Conservation (phyloP, 2,888 invertebrate species). For the Cheilosia variabilis region DNA sequence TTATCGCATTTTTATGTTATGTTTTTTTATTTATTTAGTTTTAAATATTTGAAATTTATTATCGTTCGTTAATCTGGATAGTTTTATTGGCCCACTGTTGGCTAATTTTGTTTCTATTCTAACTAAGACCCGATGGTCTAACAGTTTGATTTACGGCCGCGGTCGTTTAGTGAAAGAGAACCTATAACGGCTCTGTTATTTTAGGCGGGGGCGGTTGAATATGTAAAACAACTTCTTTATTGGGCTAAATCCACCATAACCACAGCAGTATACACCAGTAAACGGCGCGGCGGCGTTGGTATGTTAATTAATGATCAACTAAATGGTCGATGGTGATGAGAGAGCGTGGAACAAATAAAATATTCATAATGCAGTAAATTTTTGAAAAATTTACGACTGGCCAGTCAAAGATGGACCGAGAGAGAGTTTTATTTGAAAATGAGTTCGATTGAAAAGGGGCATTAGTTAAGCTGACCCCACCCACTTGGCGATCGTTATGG, state of each 20-base stretch:
- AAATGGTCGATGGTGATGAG: constrained; percentile 49
- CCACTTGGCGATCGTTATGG: constrained; percentile 20
- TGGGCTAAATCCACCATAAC: constrained; percentile 14
- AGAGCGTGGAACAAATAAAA: constrained; percentile 48
- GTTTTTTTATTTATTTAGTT: background rate
- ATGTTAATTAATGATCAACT: constrained; percentile 57
- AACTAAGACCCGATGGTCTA: background rate
- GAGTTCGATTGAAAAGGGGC: constrained; percentile 17
- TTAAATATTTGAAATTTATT: constrained; percentile 30
- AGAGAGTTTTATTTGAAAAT: constrained; percentile 4
- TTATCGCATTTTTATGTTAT: constrained; percentile 31
- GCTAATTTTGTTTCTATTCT: constrained; percentile 6
- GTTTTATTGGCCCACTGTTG: constrained; percentile 30
- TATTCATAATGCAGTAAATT: constrained; percentile 29
- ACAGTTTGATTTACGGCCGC: constrained; percentile 38
- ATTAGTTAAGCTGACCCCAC: constrained; percentile 23
- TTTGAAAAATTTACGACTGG: constrained; percentile 14
- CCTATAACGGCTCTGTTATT: background rate
- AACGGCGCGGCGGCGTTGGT: constrained; percentile 37
- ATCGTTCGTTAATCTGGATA: constrained; percentile 36
- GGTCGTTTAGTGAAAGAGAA: constrained; percentile 4
- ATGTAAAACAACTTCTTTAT: constrained; percentile 52
- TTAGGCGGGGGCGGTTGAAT: constrained; percentile 51
- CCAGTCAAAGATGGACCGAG: constrained; percentile 6
- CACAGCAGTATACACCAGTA: background rate